A percentile compares a stretch with the other conserved stretches of the same genome.
Conservation (phyloP, 1,140 invertebrate genomes). For the Penaeus indicus region DNA sequence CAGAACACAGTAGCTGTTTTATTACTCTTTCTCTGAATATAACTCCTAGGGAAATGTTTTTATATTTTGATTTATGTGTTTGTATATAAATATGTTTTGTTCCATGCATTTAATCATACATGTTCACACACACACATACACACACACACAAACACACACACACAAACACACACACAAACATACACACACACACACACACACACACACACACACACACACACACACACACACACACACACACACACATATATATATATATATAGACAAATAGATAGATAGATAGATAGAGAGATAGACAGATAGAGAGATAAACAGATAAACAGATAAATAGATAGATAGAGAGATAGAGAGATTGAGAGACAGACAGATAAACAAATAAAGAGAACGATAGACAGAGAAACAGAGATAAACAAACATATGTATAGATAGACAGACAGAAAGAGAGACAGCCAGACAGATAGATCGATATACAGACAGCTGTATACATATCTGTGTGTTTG, state of each 20-base stretch:
- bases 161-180: not conserved
- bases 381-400: not conserved
- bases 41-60: too few relatives aligned
- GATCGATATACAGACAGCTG: not conserved
- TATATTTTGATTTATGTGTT: too few relatives aligned
- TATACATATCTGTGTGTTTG: not conserved
- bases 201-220: not conserved
- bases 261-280: not conserved
- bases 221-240: not conserved
- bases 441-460: not conserved
- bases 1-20: too few relatives aligned
- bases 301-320: not conserved
- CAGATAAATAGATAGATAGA: not conserved
- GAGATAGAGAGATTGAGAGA: not conserved
- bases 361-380: too few relatives aligned
- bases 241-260: conserved; percentile 4
- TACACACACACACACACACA: not conserved
- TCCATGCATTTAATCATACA: too few relatives aligned
- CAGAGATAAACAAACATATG: not conserved
- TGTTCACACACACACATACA: not conserved
- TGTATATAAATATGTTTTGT: too few relatives aligned
- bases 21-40: too few relatives aligned
- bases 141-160: not conserved
- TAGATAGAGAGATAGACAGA: not conserved
- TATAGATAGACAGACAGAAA: not conserved